A percentile compares a stretch with the other conserved stretches of the same genome.
Evolutionary conservation across 2,113 vertebrate species (phyloP).

Genomic region (Hiodon tergisus): DNA sequence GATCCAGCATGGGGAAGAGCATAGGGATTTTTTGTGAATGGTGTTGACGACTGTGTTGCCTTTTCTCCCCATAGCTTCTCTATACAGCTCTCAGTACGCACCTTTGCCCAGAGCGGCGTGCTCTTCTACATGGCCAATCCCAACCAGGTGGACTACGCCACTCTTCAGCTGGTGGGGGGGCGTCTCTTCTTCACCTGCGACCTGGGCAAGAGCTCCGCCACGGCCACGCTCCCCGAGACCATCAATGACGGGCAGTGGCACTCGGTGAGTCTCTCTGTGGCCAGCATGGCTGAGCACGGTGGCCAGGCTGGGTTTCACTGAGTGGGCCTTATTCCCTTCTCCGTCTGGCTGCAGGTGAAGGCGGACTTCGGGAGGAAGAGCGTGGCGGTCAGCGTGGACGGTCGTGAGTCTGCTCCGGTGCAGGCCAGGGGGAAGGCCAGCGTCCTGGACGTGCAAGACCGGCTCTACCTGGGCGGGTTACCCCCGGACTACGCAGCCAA

Average conservation of each 20-base stretch:
- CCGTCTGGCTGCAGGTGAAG: conserved; percentile 56
- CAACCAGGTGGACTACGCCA: conserved; percentile 78
- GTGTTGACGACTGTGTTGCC: conserved; percentile 13
- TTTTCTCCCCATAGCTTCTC: conserved; percentile 62
- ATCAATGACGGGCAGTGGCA: conserved; percentile 86
- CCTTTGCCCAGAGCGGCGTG: conserved; percentile 70
- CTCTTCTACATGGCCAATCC: conserved; percentile 76
- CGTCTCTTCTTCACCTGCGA: conserved; percentile 75
- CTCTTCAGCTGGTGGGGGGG: conserved; percentile 70
- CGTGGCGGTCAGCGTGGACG: conserved; percentile 64
- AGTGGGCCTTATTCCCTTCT: neutral
- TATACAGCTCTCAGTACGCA: conserved; percentile 73
- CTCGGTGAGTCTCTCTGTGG: conserved; percentile 54
- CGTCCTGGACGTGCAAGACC: conserved; percentile 78
- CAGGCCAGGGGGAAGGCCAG: conserved; percentile 65
- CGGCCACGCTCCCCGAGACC: conserved; percentile 56
- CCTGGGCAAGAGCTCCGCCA: conserved; percentile 75
- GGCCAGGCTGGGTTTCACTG: neutral
- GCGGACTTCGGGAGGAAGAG: conserved; percentile 69
- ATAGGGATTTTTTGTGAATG: neutral
- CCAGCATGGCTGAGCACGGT: neutral
- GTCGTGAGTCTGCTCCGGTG: conserved; percentile 46
- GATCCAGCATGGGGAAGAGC: neutral
- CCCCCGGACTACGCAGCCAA: conserved; percentile 63
- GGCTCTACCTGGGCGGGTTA: conserved; percentile 79